phyloP scores from a whole-genome alignment of 2,888 invertebrate species.

The Leptinotarsa tumamoca region DNA sequence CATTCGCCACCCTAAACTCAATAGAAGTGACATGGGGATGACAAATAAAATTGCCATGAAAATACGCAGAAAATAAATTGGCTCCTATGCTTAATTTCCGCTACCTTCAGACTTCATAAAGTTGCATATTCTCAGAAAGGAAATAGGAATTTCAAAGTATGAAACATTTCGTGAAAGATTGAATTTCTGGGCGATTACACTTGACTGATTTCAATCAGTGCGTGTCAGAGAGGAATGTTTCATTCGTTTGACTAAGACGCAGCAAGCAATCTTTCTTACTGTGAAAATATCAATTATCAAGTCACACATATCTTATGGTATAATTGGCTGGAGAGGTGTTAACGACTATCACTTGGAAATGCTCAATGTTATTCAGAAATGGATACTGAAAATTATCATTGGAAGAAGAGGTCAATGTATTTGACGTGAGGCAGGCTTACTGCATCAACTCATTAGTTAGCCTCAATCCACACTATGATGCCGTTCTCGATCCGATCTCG shows the following conservation, averaged over 20 bases:
- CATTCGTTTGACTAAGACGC: neutral
- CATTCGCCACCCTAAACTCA: neutral
- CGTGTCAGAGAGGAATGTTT: neutral
- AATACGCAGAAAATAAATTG: constrained; percentile 34
- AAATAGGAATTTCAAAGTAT: constrained; percentile 30
- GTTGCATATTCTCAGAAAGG: constrained; percentile 24
- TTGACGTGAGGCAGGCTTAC: no score
- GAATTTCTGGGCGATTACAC: constrained; percentile 14
- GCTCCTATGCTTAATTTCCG: constrained; percentile 35
- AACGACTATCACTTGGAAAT: no score
- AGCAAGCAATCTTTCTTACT: no score
- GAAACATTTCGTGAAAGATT: constrained; percentile 19
- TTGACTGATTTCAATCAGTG: constrained; percentile 12
- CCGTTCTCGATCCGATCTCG: no score
- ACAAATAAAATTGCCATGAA: constrained; percentile 22
- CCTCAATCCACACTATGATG: no score
- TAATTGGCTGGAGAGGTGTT: no score
- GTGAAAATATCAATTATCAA: no score
- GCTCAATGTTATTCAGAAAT: no score
- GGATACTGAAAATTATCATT: no score
- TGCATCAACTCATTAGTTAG: no score
- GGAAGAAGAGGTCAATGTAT: no score
- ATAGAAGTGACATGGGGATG: constrained; percentile 19
- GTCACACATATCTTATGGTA: no score
- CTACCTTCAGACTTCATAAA: constrained; percentile 19